Base-by-base conservation (phyloP, 2,113 vertebrate species). In the Limnothrissa miodon region DNA sequence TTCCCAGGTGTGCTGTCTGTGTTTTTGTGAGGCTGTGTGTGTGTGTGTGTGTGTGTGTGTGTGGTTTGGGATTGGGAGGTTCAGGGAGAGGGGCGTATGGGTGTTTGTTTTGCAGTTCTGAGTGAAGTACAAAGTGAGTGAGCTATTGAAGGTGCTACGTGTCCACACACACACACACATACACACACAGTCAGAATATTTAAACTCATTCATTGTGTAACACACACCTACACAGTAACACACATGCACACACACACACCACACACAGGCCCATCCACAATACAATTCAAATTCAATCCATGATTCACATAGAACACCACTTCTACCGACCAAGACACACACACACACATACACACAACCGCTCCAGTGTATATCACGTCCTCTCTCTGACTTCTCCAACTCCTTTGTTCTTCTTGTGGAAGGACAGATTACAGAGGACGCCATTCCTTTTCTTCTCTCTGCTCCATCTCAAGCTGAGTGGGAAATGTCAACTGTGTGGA, bases 61-160 rank as follows among this genome's bases (percentile, higher is more conserved):
- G 23, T 25, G 56, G n/a, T 19, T 59, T 23, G 59, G n/a, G 53
- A 23, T 17, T 56, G 53, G 5, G 53, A 23, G 53, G 53, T 23
- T 56, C 8, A 9, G 15, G 51, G 51, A 21, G 11, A 33, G 66
- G 66, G 66, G 66, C 25, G 66, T 74, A 74, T 36, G 66, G 66
- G 25, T 74, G 66, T 74, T 74, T 74, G 66, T 74, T 74, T 74
- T 74, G 46, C 66, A 74, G 66, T 74, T 74, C 66, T 74, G 66
- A 74, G 66, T 11, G 33, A 74, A 74, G 66, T 39, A 74, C 66
- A 74, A 74, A 74, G 66, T 3, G 66, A 74, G 29, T 36, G 25
- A 36, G 66, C 66, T 74, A 74, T 74, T 74, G 66, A 74, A 74
- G 51, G 66, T 36, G 29, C 15, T 10, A 36, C 29, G 29, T 39